phyloP scores from a whole-genome alignment of 2,113 vertebrate genomes.

The Laticauda colubrina region DNA sequence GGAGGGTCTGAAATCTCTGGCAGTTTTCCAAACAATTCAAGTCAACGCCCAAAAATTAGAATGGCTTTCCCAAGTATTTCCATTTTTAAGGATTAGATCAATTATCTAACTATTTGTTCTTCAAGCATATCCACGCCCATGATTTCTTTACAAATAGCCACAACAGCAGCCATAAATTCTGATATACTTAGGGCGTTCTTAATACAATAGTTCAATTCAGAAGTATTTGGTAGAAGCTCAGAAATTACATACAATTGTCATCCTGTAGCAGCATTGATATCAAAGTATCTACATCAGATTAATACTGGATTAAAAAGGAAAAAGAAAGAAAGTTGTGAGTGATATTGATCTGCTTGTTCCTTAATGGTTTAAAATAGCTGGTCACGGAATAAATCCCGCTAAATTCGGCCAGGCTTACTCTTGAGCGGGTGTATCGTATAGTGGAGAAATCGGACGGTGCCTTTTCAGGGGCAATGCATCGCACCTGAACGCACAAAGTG shows the following conservation, averaged over 20 bases:
- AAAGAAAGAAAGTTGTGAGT: background rate
- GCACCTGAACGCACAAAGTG: background rate
- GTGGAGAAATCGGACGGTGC: background rate
- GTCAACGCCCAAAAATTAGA: background rate
- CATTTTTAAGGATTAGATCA: background rate
- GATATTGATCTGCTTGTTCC: background rate
- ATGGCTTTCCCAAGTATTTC: background rate
- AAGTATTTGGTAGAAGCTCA: background rate
- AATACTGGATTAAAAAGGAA: background rate
- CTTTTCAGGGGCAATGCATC: background rate
- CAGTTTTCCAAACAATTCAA: background rate
- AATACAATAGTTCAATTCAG: background rate
- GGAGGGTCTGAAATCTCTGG: background rate
- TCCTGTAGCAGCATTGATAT: background rate
- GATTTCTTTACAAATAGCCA: background rate
- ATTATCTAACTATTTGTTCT: background rate
- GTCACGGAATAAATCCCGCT: background rate
- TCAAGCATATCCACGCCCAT: background rate
- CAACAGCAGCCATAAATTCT: background rate
- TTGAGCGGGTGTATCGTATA: background rate
- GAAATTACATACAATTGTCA: background rate
- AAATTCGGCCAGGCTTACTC: background rate
- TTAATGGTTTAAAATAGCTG: background rate
- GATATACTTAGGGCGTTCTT: background rate
- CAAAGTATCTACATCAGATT: background rate